Base-by-base conservation (phyloP, 2,888 invertebrate species). In the Rhagophthalmus giganteus region DNA sequence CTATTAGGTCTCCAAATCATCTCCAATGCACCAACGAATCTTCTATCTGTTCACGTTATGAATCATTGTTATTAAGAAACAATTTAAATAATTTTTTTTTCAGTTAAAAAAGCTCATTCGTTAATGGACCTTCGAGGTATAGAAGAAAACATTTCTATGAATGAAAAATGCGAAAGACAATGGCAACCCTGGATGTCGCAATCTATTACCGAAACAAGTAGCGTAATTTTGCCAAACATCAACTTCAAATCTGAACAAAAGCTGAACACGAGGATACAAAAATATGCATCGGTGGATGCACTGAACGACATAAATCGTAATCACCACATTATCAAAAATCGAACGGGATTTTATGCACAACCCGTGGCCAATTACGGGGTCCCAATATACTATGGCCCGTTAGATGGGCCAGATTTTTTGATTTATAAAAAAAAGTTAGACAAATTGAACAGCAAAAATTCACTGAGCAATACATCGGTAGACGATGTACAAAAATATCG, bases 401-500 rank as follows among this genome's bases (percentile, higher is more conserved):
- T 75, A 32, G 74, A 75, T 51, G 74, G 74, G 3, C 75, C 75
- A 1, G 75, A 75, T 52, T 74, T 75, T 59, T 57, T 75, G 20
- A 74, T 75, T 55, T 75, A 74, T 42, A 75, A 72, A 57, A 75
- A 75, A 58, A 71, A 74, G 63, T 57, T 73, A 11, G 72, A 73
- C 41, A 71, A 69, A 54, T 50, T 68, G 32, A 67, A 61, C 31
- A 67, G 67, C 54, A 72, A 69, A 50, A 74, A 72, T 57, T 75
- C 74, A n/a, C 58, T 74, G 41, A 74, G 74, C 53, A 74, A 73
- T 40, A 70, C 71, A 5, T 76, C 76, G 0, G 72, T 73, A 4
- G 76, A 76, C 41, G 76, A 76, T 55, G 73, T 75, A 37, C 74
- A 75, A 45, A 75, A 75, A 54, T 76, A 76, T 57, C 67, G 75